A percentile compares a stretch with the other conserved stretches of the same genome.
phyloP scores from a whole-genome alignment of 92 coral and sea anemone species.

The Pocillopora meandrina region DNA sequence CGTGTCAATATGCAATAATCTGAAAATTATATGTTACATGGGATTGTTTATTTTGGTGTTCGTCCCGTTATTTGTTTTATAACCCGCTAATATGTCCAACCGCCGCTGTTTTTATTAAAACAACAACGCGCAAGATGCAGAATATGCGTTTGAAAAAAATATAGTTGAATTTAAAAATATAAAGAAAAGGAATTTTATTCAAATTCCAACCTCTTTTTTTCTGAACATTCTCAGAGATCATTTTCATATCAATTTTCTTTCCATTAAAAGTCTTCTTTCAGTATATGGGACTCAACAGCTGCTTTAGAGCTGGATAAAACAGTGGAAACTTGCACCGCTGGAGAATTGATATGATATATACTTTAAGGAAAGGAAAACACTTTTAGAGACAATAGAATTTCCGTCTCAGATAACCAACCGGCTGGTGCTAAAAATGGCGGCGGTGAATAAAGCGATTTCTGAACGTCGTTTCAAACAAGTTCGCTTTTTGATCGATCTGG shows the following conservation, averaged over 20 bases:
- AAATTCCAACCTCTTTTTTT: background rate
- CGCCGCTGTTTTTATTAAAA: background rate
- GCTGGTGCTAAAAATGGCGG: constrained; percentile 48
- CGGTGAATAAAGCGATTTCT: constrained; percentile 65
- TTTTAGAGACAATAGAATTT: constrained; percentile 2
- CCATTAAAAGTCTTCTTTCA: background rate
- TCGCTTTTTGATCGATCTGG: constrained; percentile 52
- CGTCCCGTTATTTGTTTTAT: background rate
- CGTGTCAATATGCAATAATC: background rate
- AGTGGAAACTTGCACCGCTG: background rate
- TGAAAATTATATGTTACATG: background rate
- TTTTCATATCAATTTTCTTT: background rate
- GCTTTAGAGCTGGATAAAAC: background rate
- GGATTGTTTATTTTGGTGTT: background rate
- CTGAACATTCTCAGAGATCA: background rate
- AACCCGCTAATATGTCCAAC: background rate
- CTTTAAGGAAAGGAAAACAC: background rate
- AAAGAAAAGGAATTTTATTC: background rate
- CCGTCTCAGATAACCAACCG: background rate
- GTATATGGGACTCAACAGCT: background rate
- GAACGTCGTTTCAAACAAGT: constrained; percentile 84
- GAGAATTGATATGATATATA: background rate
- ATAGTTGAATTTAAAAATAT: background rate
- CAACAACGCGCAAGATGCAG: background rate
- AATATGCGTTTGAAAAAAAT: background rate